phyloP scores from a whole-genome alignment of 2,888 invertebrate species.

The Xestia rhomboidea region DNA sequence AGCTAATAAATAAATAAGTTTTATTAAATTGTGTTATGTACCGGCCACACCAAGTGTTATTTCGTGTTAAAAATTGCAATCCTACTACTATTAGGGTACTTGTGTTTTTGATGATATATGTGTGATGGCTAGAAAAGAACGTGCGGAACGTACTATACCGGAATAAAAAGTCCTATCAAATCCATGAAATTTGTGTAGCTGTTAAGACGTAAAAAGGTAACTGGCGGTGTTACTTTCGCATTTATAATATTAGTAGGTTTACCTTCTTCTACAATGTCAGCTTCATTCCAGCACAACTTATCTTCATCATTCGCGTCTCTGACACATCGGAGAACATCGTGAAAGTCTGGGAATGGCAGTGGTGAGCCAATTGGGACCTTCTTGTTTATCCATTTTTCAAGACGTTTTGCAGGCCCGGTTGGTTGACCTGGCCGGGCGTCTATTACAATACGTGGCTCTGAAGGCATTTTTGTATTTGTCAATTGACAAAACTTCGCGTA shows the following conservation, averaged over 20 bases:
- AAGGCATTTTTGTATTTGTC: constrained; percentile 89
- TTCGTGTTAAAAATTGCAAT: background rate
- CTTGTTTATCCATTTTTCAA: constrained; percentile 86
- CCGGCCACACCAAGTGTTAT: background rate
- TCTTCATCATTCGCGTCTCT: constrained; percentile 84
- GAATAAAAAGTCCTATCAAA: background rate
- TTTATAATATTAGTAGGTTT: constrained; percentile 10
- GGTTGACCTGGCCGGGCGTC: constrained; percentile 82
- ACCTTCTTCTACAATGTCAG: constrained; percentile 88
- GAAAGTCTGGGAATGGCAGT: constrained; percentile 90
- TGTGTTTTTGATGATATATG: constrained; percentile 1
- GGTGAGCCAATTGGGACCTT: constrained; percentile 85
- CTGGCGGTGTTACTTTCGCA: background rate
- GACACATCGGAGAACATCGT: constrained; percentile 87
- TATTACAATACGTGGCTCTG: constrained; percentile 83
- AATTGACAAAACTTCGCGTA: constrained; percentile 92
- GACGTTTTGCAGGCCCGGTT: constrained; percentile 81
- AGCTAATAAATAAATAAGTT: constrained; percentile 78
- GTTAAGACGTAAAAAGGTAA: background rate
- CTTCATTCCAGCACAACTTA: constrained; percentile 84
- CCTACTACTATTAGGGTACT: background rate
- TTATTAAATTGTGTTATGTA: background rate
- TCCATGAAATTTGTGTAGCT: background rate
- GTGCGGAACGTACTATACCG: background rate
- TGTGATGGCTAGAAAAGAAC: background rate